A percentile compares a stretch with the other conserved stretches of the same genome.
These are phyloP conservation scores for Kryphioiulus occultus DNA, from an alignment of 2,888 invertebrate genomes.

Conservation along the genomic window DNA sequence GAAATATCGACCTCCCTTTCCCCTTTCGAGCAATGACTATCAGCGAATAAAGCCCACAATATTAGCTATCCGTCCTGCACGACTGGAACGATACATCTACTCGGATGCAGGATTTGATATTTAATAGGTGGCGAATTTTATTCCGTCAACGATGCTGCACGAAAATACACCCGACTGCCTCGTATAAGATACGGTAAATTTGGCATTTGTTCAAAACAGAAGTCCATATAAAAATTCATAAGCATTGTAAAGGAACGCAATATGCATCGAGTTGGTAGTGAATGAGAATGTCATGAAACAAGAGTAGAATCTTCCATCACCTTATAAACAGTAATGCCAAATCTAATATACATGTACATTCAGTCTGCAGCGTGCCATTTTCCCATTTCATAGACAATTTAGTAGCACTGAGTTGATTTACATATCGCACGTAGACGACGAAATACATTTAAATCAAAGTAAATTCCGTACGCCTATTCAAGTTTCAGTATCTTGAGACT, in stretches of 20 bases:
- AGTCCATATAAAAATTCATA: not conserved
- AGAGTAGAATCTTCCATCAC: not conserved
- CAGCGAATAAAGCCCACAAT: not conserved
- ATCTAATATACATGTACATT: no score
- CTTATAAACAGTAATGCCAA: no score
- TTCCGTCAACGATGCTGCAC: not conserved
- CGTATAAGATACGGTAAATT: not conserved
- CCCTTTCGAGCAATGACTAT: not conserved
- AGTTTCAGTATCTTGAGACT: no score
- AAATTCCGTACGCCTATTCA: no score
- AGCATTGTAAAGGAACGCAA: not conserved
- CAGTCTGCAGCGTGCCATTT: no score
- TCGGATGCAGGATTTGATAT: not conserved
- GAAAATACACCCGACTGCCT: not conserved
- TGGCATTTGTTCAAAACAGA: not conserved
- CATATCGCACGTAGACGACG: no score
- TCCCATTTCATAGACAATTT: no score
- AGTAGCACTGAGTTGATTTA: no score
- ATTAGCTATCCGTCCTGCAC: not conserved
- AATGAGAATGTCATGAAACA: not conserved
- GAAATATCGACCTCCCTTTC: conserved; percentile 8
- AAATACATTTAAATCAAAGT: no score
- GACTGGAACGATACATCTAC: not conserved
- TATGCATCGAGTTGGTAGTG: not conserved
- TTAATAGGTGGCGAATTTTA: not conserved